Evolutionary conservation across 2,797 vertebrate species (phyloP).

Genomic region (Ataeniobius toweri): DNA sequence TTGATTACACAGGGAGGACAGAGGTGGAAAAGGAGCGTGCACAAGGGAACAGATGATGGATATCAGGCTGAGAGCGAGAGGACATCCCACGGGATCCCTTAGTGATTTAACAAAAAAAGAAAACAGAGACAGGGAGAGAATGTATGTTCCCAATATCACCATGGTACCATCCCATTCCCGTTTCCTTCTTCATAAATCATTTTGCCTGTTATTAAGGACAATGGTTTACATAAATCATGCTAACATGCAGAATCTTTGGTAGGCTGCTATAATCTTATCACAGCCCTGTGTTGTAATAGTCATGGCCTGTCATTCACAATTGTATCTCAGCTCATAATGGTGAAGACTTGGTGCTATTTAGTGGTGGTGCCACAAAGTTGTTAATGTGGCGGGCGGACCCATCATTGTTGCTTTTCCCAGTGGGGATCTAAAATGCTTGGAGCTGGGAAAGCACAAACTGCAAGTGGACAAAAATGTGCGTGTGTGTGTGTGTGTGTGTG

Average conservation of each 20-base stretch:
- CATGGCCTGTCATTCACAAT: conserved; percentile 41
- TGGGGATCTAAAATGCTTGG: conserved; percentile 55
- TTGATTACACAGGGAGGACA: conserved; percentile 50
- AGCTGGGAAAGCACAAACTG: conserved; percentile 32
- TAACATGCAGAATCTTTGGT: conserved; percentile 31
- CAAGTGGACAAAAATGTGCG: conserved; percentile 40
- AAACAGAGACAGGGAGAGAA: conserved; percentile 20
- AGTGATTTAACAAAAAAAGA: conserved; percentile 32
- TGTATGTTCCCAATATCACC: conserved; percentile 40
- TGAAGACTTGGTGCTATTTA: conserved; percentile 17
- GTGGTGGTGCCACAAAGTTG: conserved; percentile 37
- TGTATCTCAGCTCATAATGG: conserved; percentile 14
- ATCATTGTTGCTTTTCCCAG: conserved; percentile 49
- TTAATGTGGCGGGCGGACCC: conserved; percentile 39
- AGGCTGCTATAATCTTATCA: conserved; percentile 60
- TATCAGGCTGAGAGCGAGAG: conserved; percentile 36
- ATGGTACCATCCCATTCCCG: conserved; percentile 11
- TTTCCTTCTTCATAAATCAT: conserved; percentile 50
- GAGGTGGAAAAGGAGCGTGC: conserved; percentile 26
- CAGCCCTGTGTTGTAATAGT: conserved; percentile 46
- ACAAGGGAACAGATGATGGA: conserved; percentile 53
- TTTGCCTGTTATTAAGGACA: conserved; percentile 60
- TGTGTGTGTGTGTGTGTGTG: neutral
- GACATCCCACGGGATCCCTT: conserved; percentile 34
- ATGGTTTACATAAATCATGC: conserved; percentile 55